These are phyloP conservation scores for Chrysopilus asiliformis DNA, from an alignment of 2,888 invertebrate genomes.

Conservation along the genomic window DNA sequence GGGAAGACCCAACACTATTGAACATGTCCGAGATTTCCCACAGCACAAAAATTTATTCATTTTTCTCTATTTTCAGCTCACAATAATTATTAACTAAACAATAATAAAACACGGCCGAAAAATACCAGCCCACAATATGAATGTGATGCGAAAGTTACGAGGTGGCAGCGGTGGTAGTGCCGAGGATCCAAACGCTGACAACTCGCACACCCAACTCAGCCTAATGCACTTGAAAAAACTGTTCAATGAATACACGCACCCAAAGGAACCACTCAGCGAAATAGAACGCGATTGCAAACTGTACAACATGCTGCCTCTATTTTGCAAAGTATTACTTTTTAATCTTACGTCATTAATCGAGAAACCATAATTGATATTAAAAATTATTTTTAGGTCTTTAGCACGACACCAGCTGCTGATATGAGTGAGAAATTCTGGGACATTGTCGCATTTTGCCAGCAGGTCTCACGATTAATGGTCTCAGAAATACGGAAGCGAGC, in stretches of 20 bases:
- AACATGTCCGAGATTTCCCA: no score
- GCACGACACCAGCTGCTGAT: constrained; percentile 82
- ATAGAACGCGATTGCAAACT: constrained; percentile 82
- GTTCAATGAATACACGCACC: constrained; percentile 88
- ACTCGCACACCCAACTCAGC: constrained; percentile 76
- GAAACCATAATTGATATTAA: no score
- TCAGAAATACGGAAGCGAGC: constrained; percentile 84
- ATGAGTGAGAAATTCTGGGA: constrained; percentile 98
- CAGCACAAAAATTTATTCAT: no score
- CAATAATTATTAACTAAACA: no score
- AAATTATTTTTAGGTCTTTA: constrained; percentile 90
- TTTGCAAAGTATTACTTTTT: constrained; percentile 69
- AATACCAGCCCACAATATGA: no score
- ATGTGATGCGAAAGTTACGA: constrained; percentile 85
- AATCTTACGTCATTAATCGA: no score
- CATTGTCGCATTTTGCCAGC: constrained; percentile 84
- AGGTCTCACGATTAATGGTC: constrained; percentile 93
- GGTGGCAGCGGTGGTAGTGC: constrained; percentile 41
- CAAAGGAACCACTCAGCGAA: constrained; percentile 64
- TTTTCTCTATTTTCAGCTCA: no score
- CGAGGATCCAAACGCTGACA: constrained; percentile 42
- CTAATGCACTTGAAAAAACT: constrained; percentile 93
- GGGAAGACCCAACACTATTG: no score
- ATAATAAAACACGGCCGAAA: no score
- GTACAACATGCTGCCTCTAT: constrained; percentile 94